Evolutionary conservation across 2,888 invertebrate genomes (phyloP), one percentile per base, ranked within the genome.

Genomic region (Sinelater perroti): DNA sequence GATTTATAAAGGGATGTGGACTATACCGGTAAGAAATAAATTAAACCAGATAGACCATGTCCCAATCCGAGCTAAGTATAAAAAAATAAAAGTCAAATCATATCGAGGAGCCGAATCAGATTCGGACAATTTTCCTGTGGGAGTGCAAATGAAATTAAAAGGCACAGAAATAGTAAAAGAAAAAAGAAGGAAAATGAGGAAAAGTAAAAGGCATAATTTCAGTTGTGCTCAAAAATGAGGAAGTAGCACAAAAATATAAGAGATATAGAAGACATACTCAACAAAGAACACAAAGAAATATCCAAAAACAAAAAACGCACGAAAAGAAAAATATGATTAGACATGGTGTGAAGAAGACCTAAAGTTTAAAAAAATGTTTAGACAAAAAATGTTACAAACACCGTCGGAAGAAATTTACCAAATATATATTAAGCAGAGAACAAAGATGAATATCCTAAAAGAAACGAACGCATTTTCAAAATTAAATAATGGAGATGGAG

Each of bases 401-500:
- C 11, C 40, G 18, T 40, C 40, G 21, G 7, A 16, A 13, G 20
- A 40, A 18, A 40, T 20, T 17, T 21, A 40, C 18, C 10, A 3
- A 40, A 40, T 5, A 3, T 40, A 40, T 17, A 21, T 13, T 17
- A 10, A 21, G n/a, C 40, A 21, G 40, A 40, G 40, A 30, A 30
- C 8, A 6, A 30, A 30, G n/a, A 11, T 30, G 30, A 30, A 30
- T 3, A 30, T n/a, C 4, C 4, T 30, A 30, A 30, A 16, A 40
- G n/a, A 20, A 40, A 40, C 18, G 40, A 10, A 4, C 14, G 18
- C n/a, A 16, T 20, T 4, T 40, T 8, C 20, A 40, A 40, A 40
- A 40, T 40, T 21, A 40, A 30, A n/a, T 30, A 30, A 30, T 4
- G 40, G 40, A 40, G n/a, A 40, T 40, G 18, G 40, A 40, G 40